Percentiles rank a stretch among this genome's conserved stretches.
Conservation (phyloP, 2,113 vertebrate genomes). For the Python bivittatus region DNA sequence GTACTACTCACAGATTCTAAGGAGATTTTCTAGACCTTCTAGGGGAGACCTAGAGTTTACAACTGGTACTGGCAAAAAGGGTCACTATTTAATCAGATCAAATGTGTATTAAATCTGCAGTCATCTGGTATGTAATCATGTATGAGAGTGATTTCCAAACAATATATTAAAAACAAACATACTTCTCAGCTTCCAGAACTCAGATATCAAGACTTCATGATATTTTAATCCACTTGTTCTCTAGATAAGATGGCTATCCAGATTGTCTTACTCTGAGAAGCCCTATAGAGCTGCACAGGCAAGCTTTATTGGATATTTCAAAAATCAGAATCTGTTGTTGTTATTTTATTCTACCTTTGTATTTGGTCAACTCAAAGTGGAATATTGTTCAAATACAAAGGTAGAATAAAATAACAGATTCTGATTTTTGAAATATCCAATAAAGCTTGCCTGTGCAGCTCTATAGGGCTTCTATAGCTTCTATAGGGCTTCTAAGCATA, state of each 20-base stretch:
- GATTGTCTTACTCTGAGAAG: neutral
- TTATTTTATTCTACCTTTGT: neutral
- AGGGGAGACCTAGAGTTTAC: neutral
- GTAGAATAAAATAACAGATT: neutral
- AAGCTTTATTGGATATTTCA: fast-evolving
- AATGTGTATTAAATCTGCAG: neutral
- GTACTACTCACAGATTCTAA: too few species aligned
- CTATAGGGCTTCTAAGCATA: too few species aligned
- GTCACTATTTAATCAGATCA: neutral
- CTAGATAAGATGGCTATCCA: neutral
- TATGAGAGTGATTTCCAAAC: neutral
- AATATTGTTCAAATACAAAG: too few species aligned
- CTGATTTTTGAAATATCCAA: fast-evolving
- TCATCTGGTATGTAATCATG: neutral
- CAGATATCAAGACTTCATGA: neutral
- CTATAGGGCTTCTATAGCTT: neutral
- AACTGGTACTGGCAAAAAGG: neutral
- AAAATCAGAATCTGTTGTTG: neutral
- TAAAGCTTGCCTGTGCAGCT: neutral
- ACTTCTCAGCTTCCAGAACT: neutral
- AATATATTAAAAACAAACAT: neutral
- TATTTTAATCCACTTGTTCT: neutral
- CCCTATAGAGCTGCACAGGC: neutral
- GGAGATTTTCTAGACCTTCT: neutral
- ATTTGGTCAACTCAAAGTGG: too few species aligned